A percentile compares a stretch with the other conserved stretches of the same genome.
Conservation (phyloP, 2,797 vertebrate genomes). For the Chanos chanos region DNA sequence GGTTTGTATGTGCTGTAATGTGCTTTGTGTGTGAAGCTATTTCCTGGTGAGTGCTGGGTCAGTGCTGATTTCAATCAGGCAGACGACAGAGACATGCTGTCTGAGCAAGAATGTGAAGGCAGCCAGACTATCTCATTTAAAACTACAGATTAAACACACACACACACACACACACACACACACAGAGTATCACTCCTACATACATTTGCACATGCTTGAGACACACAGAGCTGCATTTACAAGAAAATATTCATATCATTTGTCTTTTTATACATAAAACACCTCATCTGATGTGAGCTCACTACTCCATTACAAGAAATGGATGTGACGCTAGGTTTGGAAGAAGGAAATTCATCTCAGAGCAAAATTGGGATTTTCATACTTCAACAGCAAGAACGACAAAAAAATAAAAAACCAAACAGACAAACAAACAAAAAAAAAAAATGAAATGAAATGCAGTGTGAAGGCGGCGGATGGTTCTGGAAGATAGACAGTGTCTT, state of each 20-base stretch:
- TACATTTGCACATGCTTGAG: background rate
- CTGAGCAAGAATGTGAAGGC: constrained; percentile 15
- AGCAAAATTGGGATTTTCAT: constrained; percentile 45
- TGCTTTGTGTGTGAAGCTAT: background rate
- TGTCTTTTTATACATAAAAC: constrained; percentile 29
- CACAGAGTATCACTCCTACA: background rate
- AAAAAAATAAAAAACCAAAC: background rate
- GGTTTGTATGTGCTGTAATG: background rate
- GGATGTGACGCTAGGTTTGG: constrained; percentile 37
- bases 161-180: constrained; percentile 13
- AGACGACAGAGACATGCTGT: constrained; percentile 14
- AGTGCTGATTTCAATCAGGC: constrained; percentile 14
- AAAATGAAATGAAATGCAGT: constrained; percentile 7
- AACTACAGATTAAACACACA: constrained; percentile 32
- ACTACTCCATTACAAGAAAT: constrained; percentile 39
- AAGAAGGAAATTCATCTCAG: constrained; percentile 50
- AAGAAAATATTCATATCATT: constrained; percentile 45
- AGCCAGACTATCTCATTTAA: constrained; percentile 32
- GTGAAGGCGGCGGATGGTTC: constrained; percentile 36
- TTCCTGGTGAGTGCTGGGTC: constrained; percentile 28
- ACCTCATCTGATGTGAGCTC: constrained; percentile 40
- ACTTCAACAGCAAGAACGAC: constrained; percentile 39
- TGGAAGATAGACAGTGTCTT: constrained; percentile 43
- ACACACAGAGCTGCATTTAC: background rate
- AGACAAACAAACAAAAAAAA: background rate